Percentiles rank a stretch among this genome's conserved stretches.
phyloP scores from a whole-genome alignment of 2,113 vertebrate genomes.

The Dasyurus viverrinus region DNA sequence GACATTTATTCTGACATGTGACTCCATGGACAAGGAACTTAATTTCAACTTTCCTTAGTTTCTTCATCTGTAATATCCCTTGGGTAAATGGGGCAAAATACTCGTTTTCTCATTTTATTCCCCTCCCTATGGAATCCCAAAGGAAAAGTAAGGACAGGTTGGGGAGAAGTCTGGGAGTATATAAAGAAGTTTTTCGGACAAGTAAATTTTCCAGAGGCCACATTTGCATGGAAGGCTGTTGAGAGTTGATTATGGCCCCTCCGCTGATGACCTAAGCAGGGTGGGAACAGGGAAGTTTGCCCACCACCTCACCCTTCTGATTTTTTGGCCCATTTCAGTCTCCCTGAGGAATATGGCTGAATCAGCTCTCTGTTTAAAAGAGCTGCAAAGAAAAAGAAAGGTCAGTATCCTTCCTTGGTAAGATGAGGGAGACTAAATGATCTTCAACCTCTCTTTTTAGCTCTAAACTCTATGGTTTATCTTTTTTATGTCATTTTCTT shows the following conservation, averaged over 20 bases:
- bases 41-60: background rate
- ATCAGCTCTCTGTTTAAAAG: background rate
- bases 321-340: background rate
- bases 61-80: background rate
- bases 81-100: background rate
- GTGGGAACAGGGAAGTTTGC: background rate
- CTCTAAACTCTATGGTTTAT: background rate
- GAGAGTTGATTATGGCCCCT: background rate
- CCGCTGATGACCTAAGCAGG: background rate
- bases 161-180: background rate
- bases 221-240: background rate
- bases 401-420: background rate
- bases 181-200: background rate
- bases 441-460: background rate
- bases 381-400: background rate
- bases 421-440: background rate
- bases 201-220: background rate
- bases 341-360: background rate
- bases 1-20: background rate
- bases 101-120: background rate
- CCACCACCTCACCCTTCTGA: background rate
- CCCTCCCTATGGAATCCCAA: background rate
- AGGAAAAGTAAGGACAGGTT: background rate
- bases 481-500: background rate
- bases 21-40: background rate